Percentiles rank a stretch among this genome's conserved stretches.
These are phyloP conservation scores for Noctua janthe DNA, from an alignment of 2,888 invertebrate species.

Conservation along the genomic window DNA sequence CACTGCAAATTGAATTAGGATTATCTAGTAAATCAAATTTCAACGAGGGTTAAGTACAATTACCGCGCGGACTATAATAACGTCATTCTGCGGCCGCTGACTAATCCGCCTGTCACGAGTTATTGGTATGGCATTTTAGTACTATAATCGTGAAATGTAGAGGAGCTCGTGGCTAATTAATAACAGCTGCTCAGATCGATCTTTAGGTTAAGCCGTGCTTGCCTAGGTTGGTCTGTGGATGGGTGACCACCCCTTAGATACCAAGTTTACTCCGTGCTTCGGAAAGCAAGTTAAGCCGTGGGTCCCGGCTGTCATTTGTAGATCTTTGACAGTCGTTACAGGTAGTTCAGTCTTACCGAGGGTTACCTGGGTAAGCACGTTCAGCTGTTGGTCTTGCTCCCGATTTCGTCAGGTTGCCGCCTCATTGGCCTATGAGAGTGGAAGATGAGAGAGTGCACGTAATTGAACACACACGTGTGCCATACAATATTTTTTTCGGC, in stretches of 20 bases:
- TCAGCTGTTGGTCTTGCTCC: not conserved
- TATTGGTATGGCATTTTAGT: conserved; percentile 16
- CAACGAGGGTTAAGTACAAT: conserved; percentile 38
- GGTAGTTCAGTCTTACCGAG: no score
- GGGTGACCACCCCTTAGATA: no score
- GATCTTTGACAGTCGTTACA: no score
- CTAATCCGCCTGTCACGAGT: conserved; percentile 36
- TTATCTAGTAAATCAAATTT: conserved; percentile 32
- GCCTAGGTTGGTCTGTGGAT: no score
- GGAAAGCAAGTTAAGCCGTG: no score
- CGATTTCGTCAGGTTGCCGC: not conserved
- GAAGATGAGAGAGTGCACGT: not conserved
- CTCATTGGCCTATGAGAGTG: no score
- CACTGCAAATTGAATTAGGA: conserved; percentile 21
- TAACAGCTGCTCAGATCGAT: no score
- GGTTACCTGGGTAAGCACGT: not conserved
- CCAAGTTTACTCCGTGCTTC: no score
- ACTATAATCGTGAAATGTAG: not conserved
- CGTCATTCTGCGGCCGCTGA: conserved; percentile 26
- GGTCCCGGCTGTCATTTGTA: no score
- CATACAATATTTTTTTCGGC: not conserved
- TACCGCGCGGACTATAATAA: conserved; percentile 25
- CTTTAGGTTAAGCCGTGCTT: no score
- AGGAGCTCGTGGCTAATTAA: no score
- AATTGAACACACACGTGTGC: not conserved